Evolutionary conservation across 2,888 invertebrate genomes (phyloP), one percentile per base, ranked within the genome.

Genomic region (Dasypolia templi): DNA sequence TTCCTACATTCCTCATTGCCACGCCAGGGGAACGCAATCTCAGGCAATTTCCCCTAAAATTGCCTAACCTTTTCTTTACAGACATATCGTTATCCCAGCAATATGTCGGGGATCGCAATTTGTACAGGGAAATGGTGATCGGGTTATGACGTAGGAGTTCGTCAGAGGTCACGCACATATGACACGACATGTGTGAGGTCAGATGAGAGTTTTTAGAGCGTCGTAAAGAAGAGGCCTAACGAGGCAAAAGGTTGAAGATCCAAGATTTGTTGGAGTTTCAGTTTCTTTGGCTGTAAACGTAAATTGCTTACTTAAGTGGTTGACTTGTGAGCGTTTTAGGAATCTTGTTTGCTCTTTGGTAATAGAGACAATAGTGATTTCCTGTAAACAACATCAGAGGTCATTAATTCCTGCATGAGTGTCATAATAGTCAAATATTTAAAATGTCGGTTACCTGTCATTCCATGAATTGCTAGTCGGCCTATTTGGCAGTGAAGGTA

Each of bases 101-200:
- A 86, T 82, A 82, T 85, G 82, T 72, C 22, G 55, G 61, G 29
- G 51, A 63, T 82, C 76, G 72, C 85, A 70, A 86, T 84, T 86
- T 84, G 67, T 76, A 56, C 68, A 64, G 72, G 55, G 84, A 79
- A 73, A 65, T 58, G 53, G 77, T 66, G 87, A 87, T 77, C 67
- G 63, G 68, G 75, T 75, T 82, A 85, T 85, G 85, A 82, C 76
- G 73, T 75, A 63, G 66, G 46, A 67, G 55, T 49, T 75, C 75
- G 71, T 76, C 65, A 63, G 72, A 58, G 72, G 82, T 78, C 83
- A 46, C 58, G 53, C 32, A 55, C 46, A 53, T 46, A 49, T n/a
- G n/a, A n/a, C n/a, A n/a, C 58, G 56, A 69, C 76, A 75, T 67
- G 53, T 55, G 81, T 62, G 65, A 62, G 58, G 85, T 62, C 71